phyloP scores from a whole-genome alignment of 1,140 invertebrate genomes.

The Danaus melanippus region DNA sequence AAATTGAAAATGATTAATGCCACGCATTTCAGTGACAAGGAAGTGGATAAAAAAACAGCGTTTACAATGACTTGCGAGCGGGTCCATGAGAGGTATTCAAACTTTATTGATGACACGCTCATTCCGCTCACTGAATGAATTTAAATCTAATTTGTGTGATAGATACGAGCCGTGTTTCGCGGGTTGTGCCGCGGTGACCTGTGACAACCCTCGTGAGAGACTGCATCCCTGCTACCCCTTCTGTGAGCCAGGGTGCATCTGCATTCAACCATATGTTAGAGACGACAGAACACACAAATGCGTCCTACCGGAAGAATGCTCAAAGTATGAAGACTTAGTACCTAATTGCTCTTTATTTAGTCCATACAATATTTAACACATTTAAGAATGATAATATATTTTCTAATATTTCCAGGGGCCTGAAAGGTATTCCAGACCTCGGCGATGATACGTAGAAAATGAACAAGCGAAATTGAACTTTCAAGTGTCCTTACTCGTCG shows the following conservation, averaged over 20 bases:
- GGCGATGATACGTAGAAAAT: conserved; percentile 35
- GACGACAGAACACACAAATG: conserved; percentile 64
- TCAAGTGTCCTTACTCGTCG: no score
- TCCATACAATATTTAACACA: conserved; percentile 2
- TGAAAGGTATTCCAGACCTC: conserved; percentile 62
- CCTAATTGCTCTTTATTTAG: conserved; percentile 1
- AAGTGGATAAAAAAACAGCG: conserved; percentile 34
- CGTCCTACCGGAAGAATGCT: conserved; percentile 52
- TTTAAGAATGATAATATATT: conserved; percentile 8
- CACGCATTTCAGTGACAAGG: conserved; percentile 43
- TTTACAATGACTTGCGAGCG: conserved; percentile 46
- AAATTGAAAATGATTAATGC: conserved; percentile 1
- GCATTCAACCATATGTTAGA: conserved; percentile 49
- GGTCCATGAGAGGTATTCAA: conserved; percentile 46
- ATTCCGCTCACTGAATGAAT: not conserved
- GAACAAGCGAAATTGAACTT: conserved; percentile 14
- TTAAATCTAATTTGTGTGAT: conserved; percentile 2
- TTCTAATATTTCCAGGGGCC: conserved; percentile 37
- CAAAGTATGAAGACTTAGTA: conserved; percentile 38
- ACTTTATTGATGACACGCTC: not conserved
- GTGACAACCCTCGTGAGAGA: conserved; percentile 59
- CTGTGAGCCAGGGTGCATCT: conserved; percentile 60
- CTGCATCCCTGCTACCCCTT: conserved; percentile 61
- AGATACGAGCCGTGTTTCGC: conserved; percentile 61
- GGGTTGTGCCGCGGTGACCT: conserved; percentile 55